phyloP scores from a whole-genome alignment of 2,797 vertebrate species.

The Antennarius maculatus region DNA sequence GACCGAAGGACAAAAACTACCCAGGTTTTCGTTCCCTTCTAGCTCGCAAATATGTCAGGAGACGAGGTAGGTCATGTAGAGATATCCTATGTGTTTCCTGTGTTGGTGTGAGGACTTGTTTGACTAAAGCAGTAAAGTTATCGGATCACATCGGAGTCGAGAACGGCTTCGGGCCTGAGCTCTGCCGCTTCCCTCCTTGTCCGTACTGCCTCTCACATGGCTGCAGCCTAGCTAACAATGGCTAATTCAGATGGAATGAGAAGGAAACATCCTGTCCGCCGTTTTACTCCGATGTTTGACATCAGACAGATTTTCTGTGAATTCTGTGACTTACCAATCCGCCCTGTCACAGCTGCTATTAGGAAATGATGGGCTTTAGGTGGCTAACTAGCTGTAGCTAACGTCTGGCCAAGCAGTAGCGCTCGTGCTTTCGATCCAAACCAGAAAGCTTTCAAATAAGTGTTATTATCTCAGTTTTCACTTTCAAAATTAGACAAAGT shows the following conservation, averaged over 20 bases:
- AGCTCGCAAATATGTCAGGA: slow-evolving; percentile 76
- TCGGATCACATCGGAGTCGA: slow-evolving; percentile 1
- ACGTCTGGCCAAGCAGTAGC: neutral
- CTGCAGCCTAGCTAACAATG: slow-evolving; percentile 39
- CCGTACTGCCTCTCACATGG: slow-evolving; percentile 72
- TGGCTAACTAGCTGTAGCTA: slow-evolving; percentile 34
- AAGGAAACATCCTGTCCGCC: fast-evolving
- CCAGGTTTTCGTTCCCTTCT: slow-evolving; percentile 7
- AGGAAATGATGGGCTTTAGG: neutral
- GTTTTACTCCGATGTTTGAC: fast-evolving
- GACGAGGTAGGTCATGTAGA: slow-evolving; percentile 72
- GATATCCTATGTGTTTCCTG: fast-evolving
- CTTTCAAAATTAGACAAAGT: too few relatives aligned
- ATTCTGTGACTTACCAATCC: fast-evolving
- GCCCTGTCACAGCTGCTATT: neutral
- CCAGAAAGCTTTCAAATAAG: neutral
- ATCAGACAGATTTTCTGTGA: fast-evolving
- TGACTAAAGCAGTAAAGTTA: neutral
- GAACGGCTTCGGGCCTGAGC: slow-evolving; percentile 68
- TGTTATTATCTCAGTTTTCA: too few relatives aligned
- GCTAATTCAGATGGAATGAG: neutral
- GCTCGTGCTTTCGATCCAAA: slow-evolving; percentile 7
- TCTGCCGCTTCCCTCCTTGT: slow-evolving; percentile 39
- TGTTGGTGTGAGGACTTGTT: neutral
- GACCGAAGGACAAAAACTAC: slow-evolving; percentile 30